Conservation (phyloP, 2,888 invertebrate species). For the Pseudococcus longispinus region DNA sequence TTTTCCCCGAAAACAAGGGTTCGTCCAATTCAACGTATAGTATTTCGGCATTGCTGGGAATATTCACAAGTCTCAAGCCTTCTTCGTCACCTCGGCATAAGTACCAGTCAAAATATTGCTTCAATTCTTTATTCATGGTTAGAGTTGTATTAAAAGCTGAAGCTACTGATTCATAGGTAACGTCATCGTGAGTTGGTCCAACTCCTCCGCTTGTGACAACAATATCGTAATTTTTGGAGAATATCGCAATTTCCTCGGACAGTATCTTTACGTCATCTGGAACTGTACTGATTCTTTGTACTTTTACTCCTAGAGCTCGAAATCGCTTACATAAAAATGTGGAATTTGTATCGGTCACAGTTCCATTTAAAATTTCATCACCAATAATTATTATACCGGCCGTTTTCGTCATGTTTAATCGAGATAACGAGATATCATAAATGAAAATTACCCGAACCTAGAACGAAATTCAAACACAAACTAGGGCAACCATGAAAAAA, state of each 20-base stretch:
- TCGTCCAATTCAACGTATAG: slow-evolving; percentile 62
- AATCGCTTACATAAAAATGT: slow-evolving; percentile 66
- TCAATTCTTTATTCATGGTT: slow-evolving; percentile 61
- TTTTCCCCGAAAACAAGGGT: slow-evolving; percentile 58
- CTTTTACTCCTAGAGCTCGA: slow-evolving; percentile 66
- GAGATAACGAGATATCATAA: neutral
- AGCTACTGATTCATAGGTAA: slow-evolving; percentile 70
- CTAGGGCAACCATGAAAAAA: neutral
- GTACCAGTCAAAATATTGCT: slow-evolving; percentile 60
- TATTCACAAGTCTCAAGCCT: slow-evolving; percentile 61
- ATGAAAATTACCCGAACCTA: neutral
- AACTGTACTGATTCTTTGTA: slow-evolving; percentile 70
- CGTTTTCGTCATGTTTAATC: slow-evolving; percentile 58
- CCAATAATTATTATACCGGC: slow-evolving; percentile 68
- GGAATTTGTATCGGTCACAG: slow-evolving; percentile 70
- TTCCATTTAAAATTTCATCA: slow-evolving; percentile 74
- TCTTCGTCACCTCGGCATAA: slow-evolving; percentile 56
- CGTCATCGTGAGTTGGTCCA: slow-evolving; percentile 75
- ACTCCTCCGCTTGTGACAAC: slow-evolving; percentile 77
- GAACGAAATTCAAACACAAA: neutral
- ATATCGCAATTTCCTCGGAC: slow-evolving; percentile 69
- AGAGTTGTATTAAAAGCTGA: slow-evolving; percentile 63
- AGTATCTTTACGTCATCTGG: slow-evolving; percentile 72
- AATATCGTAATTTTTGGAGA: slow-evolving; percentile 69
- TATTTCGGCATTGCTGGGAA: slow-evolving; percentile 64